Evolutionary conservation across 2,797 vertebrate species (phyloP), one percentile per base, ranked within the genome.

Genomic region (Liparis tanakae): DNA sequence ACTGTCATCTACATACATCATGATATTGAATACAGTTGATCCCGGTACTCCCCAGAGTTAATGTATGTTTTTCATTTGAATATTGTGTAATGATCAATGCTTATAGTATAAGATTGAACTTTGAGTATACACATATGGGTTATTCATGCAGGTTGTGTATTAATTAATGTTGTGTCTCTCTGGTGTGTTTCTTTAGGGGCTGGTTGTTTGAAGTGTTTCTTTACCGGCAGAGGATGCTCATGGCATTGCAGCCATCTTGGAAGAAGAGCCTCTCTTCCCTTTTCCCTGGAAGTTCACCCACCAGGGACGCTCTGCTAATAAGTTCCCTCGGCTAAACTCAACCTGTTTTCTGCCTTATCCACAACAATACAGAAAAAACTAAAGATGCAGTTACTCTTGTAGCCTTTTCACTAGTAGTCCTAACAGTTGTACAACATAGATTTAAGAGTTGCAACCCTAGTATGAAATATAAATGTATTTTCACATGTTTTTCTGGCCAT

Each of bases 151-250:
- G 64, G 64, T 79, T 90, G 79, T 83, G 67, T 84, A 78, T 87
- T 91, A 89, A 90, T 92, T 88, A 87, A 76, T 69, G 3, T 39
- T 41, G 5, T 44, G 77, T 69, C 65, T 88, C 76, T 79, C 50
- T 84, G 15, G 73, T 81, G 76, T 59, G 60, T 90, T 91, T 83
- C 80, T 85, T 85, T 84, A 62, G 61, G 63, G 57, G 62, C 62
- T 67, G 2, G 30, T 41, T n/a, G 73, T 92, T 92, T 92, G 87
- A 92, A 88, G 83, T 86, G 70, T 80, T 71, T 82, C 80, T 81
- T 83, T 74, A 87, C 88, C 87, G 93, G 88, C 74, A 92, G 90
- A 92, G 89, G 91, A 89, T 90, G 93, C 92, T 93, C 81, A 74
- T 85, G 86, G 84, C 82, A 72, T 90, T 90, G 74, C 67, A 84